Evolutionary conservation across 1,140 invertebrate species (phyloP).

Genomic region (Paraescarpia echinospica): DNA sequence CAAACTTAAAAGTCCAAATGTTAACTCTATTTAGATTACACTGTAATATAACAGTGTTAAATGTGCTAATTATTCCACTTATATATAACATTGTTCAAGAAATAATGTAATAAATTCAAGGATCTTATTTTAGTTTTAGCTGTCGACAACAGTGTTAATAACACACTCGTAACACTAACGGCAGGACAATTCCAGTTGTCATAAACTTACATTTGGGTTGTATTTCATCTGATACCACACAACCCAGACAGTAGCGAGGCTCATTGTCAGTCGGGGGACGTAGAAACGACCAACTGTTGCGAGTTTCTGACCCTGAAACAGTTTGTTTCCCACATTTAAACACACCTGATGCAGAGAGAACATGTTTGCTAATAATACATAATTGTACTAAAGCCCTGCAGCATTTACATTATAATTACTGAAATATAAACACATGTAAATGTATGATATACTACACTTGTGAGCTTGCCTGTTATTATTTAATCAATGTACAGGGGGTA

Average conservation of each 20-base stretch:
- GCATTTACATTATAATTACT: background rate
- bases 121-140: too few relatives aligned
- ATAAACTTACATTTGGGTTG: conserved; percentile 15
- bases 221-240: conserved; percentile 9
- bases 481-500: too few relatives aligned
- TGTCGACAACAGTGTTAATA: background rate
- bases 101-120: too few relatives aligned
- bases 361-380: background rate
- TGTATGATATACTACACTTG: too few relatives aligned
- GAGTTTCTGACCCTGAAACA: conserved; percentile 10
- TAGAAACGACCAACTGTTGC: background rate
- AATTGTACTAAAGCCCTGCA: background rate
- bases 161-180: too few relatives aligned
- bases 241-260: background rate
- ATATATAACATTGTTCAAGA: background rate
- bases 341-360: background rate
- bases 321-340: background rate
- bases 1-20: background rate
- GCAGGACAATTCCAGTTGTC: background rate
- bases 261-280: background rate
- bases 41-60: background rate
- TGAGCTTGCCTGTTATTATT: too few relatives aligned
- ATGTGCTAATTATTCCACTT: background rate
- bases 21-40: background rate
- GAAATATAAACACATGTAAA: too few relatives aligned